Percentiles rank a stretch among this genome's conserved stretches.
Conservation (phyloP, 2,888 invertebrate genomes). For the Sphaeridia pumilis region DNA sequence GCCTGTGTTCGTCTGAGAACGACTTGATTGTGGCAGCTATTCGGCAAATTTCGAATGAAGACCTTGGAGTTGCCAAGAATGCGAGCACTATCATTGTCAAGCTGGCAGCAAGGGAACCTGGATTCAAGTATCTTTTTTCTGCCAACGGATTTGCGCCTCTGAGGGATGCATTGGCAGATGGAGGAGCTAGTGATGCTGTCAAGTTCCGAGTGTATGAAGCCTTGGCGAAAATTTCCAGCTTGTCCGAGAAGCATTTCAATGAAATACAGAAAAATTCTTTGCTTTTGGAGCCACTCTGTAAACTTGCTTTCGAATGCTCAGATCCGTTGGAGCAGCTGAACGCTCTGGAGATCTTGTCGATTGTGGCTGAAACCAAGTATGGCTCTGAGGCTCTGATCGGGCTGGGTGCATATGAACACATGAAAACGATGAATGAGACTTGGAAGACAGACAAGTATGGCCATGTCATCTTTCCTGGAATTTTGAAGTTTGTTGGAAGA, state of each 20-base stretch:
- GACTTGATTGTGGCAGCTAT: constrained; percentile 25
- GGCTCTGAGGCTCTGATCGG: constrained; percentile 47
- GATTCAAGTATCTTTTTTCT: constrained; percentile 22
- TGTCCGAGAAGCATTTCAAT: constrained; percentile 22
- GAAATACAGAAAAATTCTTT: constrained; percentile 22
- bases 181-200: constrained; percentile 16
- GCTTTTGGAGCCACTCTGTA: constrained; percentile 19
- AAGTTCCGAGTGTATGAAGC: constrained; percentile 32
- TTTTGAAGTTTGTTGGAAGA: constrained; percentile 33
- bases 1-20: constrained; percentile 17
- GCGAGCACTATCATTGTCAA: constrained; percentile 23
- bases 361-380: constrained; percentile 56
- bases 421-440: constrained; percentile 22
- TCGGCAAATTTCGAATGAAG: constrained; percentile 21
- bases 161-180: constrained; percentile 15
- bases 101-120: constrained; percentile 15
- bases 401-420: constrained; percentile 23
- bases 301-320: constrained; percentile 21
- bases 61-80: constrained; percentile 25
- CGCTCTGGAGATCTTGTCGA: constrained; percentile 62
- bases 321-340: constrained; percentile 51
- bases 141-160: constrained; percentile 21
- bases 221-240: constrained; percentile 19
- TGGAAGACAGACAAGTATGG: constrained; percentile 23
- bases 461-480: constrained; percentile 27